These are phyloP conservation scores for Heliconius congener DNA, from an alignment of 1,140 invertebrate species.

Conservation along the genomic window DNA sequence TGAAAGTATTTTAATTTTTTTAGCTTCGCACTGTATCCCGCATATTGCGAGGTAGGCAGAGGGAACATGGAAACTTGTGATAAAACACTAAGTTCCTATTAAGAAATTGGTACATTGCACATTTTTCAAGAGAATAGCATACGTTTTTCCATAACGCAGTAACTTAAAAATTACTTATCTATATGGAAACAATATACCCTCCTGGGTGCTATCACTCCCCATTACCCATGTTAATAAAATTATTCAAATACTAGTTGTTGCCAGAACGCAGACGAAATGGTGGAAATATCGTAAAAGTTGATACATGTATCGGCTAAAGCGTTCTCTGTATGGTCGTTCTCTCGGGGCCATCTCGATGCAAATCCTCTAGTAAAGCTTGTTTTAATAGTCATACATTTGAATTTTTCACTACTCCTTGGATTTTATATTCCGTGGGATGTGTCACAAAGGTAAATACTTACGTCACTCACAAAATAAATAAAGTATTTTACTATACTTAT, in stretches of 20 bases:
- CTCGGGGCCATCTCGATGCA: constrained; percentile 33
- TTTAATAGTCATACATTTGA: constrained; percentile 36
- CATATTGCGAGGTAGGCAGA: too few species aligned
- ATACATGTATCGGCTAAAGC: constrained; percentile 31
- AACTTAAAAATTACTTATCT: background rate
- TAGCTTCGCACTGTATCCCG: too few species aligned
- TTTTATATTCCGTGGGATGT: background rate
- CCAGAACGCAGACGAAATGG: constrained; percentile 15
- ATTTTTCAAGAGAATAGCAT: background rate
- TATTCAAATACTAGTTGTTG: constrained; percentile 25
- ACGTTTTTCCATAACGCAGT: background rate
- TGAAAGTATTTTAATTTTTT: too few species aligned
- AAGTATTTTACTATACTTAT: background rate
- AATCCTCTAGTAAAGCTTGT: constrained; percentile 36
- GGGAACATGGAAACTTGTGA: too few species aligned
- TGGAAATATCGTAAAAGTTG: constrained; percentile 35
- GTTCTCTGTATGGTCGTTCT: constrained; percentile 31
- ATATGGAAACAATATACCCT: background rate
- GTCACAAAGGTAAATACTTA: background rate
- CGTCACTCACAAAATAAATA: background rate
- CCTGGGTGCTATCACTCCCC: background rate
- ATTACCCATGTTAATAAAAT: constrained; percentile 25
- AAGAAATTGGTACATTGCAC: background rate
- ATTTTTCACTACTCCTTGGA: constrained; percentile 36
- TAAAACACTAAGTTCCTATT: background rate